Percentiles rank a stretch among this genome's conserved stretches.
phyloP scores from a whole-genome alignment of 2,113 vertebrate genomes.

The Pelecanoides urinatrix region DNA sequence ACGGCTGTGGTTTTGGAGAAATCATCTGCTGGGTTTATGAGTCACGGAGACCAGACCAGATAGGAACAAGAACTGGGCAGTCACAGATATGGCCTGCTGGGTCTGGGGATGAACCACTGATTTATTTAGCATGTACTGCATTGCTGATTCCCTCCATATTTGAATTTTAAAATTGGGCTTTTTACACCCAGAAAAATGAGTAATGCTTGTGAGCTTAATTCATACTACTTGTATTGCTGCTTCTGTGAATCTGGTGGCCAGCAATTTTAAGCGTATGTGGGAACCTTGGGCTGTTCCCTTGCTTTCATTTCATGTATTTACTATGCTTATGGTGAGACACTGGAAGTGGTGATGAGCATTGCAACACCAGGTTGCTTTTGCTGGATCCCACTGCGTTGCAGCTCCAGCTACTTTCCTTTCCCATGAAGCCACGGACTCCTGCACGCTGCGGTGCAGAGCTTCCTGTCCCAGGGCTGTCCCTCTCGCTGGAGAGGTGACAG shows the following conservation, averaged over 20 bases:
- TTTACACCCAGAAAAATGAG: conserved; percentile 32
- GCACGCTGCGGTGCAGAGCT: neutral
- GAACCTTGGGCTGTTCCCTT: neutral
- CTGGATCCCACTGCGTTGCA: neutral
- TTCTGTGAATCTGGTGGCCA: neutral
- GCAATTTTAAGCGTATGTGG: neutral
- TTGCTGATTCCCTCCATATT: neutral
- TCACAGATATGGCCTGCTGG: neutral
- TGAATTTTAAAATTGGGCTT: neutral
- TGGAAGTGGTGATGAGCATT: neutral
- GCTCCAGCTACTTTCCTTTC: neutral
- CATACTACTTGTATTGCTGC: neutral
- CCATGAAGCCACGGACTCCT: neutral
- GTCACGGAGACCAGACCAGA: neutral
- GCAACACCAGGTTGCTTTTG: neutral
- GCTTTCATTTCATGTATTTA: neutral
- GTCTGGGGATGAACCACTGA: neutral
- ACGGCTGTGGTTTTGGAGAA: neutral
- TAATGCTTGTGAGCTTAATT: neutral
- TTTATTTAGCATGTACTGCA: neutral
- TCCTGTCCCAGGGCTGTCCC: neutral
- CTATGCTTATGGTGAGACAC: neutral
- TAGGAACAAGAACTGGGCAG: neutral
- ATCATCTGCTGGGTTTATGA: conserved; percentile 9
- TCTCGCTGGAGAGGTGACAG: neutral